Evolutionary conservation across 2,113 vertebrate genomes (phyloP).

Genomic region (Ciconia maguari): DNA sequence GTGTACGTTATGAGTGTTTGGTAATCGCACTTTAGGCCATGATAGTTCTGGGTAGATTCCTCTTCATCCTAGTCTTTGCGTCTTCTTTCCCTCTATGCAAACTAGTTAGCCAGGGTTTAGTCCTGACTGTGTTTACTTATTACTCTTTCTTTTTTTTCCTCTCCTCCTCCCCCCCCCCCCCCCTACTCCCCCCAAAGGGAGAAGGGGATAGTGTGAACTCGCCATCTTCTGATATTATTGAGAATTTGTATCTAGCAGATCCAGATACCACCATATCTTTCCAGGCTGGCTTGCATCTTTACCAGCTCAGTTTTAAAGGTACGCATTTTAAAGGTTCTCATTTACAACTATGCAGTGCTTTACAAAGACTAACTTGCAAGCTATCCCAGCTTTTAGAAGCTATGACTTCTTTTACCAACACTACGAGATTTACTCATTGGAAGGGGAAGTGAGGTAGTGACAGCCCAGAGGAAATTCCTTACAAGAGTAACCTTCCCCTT

Average conservation of each 20-base stretch:
- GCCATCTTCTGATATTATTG: conserved; percentile 75
- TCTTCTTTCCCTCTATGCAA: background rate
- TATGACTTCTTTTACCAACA: background rate
- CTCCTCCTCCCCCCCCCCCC: too few relatives aligned
- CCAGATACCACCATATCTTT: conserved; percentile 60
- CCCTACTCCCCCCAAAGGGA: conserved; percentile 51
- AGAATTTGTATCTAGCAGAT: conserved; percentile 74
- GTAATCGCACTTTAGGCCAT: background rate
- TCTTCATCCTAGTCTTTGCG: background rate
- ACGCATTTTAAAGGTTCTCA: background rate
- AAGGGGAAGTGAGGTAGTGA: background rate
- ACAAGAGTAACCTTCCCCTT: background rate
- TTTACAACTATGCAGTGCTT: background rate
- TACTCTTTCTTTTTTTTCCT: background rate
- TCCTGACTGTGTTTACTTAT: background rate
- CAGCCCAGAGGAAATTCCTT: background rate
- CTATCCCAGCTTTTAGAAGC: background rate
- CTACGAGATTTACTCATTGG: background rate
- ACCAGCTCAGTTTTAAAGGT: conserved; percentile 85
- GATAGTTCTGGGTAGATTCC: background rate
- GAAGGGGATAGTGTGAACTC: conserved; percentile 51
- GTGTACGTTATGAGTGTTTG: background rate
- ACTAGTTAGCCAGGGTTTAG: background rate
- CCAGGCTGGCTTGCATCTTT: conserved; percentile 71
- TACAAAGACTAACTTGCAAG: background rate